Evolutionary conservation across 2,888 invertebrate genomes (phyloP), one percentile per base, ranked within the genome.

Genomic region (Bellardia bayeri): DNA sequence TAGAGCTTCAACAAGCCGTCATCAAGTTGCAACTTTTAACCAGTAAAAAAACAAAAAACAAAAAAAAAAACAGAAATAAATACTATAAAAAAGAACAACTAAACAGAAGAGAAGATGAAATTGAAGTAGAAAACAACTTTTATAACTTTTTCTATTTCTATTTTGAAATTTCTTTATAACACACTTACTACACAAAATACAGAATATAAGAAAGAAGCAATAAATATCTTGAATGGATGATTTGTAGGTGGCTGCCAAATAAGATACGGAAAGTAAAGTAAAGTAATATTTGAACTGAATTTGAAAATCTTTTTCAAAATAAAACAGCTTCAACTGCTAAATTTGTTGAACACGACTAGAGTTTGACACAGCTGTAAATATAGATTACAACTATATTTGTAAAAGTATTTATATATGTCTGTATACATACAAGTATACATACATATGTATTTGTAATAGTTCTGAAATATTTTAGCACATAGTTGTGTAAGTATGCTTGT

Each of bases 1-100:
- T 61, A 71, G 80, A 83, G 80, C 80, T 83, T 49, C 42, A 80
- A 80, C 75, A 64, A 83, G 66, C 75, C 76, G 75, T 83, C 80
- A 83, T 71, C 76, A 83, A 79, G 71, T 49, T 64, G 71, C 45
- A 78, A 64, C 56, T 83, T 80, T 56, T 68, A 72, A 78, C 68
- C 33, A 82, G 54, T 5, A 63, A 72, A 64, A 14, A 7, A 58
- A 69, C 45, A n/a, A 11, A 42, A 66, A 66, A n/a, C 23, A 40
- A 9, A 23, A 23, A 23, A 23, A 16, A 68, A 76, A 72, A n/a
- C 6, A 5, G 37, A 37, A 37, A 37, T 37, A 37, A 37, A 37
- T 37, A 37, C 40, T 58, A 40, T 56, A 9, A 68, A 42, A 16
- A 54, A 63, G 23, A 75, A 58, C 9, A 51, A 63, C 30, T 37